phyloP scores from a whole-genome alignment of 2,113 vertebrate genomes.

The Saguinus imperator region DNA sequence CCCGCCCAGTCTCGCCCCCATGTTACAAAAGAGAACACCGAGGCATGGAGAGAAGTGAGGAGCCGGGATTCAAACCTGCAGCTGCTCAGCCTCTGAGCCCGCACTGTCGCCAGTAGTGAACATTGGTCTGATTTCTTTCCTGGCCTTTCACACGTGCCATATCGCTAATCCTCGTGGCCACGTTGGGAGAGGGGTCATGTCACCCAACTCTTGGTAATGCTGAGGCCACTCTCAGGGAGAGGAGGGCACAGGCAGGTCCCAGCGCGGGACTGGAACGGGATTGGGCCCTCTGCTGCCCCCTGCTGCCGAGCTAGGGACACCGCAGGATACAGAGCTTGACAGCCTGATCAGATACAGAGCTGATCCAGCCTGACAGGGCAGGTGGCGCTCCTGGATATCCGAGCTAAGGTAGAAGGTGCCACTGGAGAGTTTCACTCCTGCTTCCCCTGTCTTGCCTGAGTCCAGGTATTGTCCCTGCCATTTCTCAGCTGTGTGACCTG shows the following conservation, averaged over 20 bases:
- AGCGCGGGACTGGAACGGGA: not conserved
- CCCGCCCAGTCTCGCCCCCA: too few relatives aligned
- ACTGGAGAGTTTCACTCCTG: not conserved
- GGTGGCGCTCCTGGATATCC: fast-evolving
- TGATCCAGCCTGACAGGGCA: fast-evolving
- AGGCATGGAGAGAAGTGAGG: not conserved
- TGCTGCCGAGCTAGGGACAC: not conserved
- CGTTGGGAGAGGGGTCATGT: not conserved
- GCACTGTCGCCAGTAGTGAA: too few relatives aligned
- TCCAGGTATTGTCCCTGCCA: not conserved
- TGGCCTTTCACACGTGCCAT: fast-evolving
- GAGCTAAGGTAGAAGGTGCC: not conserved
- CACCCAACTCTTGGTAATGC: slow-evolving; percentile 57
- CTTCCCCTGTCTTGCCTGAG: not conserved
- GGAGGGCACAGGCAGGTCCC: slow-evolving; percentile 62
- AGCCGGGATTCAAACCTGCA: not conserved
- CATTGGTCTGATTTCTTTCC: not conserved
- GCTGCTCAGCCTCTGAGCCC: too few relatives aligned
- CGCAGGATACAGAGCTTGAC: not conserved
- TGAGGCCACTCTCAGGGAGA: slow-evolving; percentile 75
- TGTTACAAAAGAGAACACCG: not conserved
- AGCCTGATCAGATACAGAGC: too few relatives aligned
- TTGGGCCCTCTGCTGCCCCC: not conserved
- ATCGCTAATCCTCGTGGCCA: not conserved
- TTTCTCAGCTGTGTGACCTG: not conserved